Evolutionary conservation across 2,888 invertebrate species (phyloP).

Genomic region (Pandemis corylana): DNA sequence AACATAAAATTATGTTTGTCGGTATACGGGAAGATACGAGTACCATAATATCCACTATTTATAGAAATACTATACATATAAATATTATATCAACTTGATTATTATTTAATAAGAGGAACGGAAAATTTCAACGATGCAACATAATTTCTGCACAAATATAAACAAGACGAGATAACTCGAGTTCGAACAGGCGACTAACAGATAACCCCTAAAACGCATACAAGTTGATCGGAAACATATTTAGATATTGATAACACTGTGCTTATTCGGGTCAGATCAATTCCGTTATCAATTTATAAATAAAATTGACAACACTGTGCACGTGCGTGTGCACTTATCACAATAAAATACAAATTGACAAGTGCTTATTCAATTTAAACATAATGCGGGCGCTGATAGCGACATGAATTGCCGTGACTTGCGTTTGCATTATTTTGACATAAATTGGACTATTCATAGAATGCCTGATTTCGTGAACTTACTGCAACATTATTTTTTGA

Average conservation of each 20-base stretch:
- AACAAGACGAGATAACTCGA: not conserved
- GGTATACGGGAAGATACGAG: too few species aligned
- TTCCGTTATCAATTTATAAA: slow-evolving; percentile 13
- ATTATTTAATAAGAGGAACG: not conserved
- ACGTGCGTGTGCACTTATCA: slow-evolving; percentile 31
- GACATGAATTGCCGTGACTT: slow-evolving; percentile 4
- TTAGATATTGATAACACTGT: not conserved
- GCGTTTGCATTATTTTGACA: not conserved
- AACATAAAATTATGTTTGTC: not conserved
- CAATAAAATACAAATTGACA: slow-evolving; percentile 6
- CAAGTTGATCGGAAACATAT: slow-evolving; percentile 5
- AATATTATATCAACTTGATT: too few species aligned
- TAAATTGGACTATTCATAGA: not conserved
- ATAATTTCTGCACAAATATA: slow-evolving; percentile 14
- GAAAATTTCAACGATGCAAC: slow-evolving; percentile 16
- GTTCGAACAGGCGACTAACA: not conserved
- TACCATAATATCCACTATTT: too few species aligned
- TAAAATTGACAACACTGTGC: slow-evolving; percentile 16
- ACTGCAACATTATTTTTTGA: not conserved
- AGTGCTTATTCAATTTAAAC: slow-evolving; percentile 25
- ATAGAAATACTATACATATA: too few species aligned
- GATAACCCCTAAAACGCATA: slow-evolving; percentile 30
- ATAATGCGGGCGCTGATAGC: not conserved
- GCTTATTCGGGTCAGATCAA: slow-evolving; percentile 32
- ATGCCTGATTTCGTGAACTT: not conserved